A percentile compares a stretch with the other conserved stretches of the same genome.
phyloP scores from a whole-genome alignment of 2,888 invertebrate species.

The Epistrophe grossulariae region DNA sequence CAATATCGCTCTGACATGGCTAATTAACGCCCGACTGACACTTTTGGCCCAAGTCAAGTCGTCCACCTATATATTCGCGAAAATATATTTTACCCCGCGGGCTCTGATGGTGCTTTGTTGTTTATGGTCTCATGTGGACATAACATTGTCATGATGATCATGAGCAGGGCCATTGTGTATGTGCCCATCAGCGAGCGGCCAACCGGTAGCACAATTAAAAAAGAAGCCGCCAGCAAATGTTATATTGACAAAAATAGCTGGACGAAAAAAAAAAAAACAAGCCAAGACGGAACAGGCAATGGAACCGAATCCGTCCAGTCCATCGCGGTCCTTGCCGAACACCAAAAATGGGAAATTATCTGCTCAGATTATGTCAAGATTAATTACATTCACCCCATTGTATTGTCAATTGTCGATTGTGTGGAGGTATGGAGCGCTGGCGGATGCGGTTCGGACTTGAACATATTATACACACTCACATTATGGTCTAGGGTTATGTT shows the following conservation, averaged over 20 bases:
- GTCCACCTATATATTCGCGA: slow-evolving; percentile 21
- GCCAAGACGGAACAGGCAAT: slow-evolving; percentile 1
- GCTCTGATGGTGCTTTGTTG: slow-evolving; percentile 39
- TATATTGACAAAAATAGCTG: slow-evolving; percentile 51
- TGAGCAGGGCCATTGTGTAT: slow-evolving; percentile 60
- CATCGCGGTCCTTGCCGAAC: slow-evolving; percentile 60
- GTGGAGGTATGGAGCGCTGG: slow-evolving; percentile 35
- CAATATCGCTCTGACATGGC: slow-evolving; percentile 44
- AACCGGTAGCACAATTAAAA: slow-evolving; percentile 59
- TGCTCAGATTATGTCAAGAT: slow-evolving; percentile 84
- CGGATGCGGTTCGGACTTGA: slow-evolving; percentile 23
- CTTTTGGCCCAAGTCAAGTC: background rate
- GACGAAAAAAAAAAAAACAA: background rate
- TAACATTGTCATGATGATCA: slow-evolving; percentile 49
- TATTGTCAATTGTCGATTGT: slow-evolving; percentile 80
- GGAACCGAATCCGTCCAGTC: slow-evolving; percentile 16
- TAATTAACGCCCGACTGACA: slow-evolving; percentile 72
- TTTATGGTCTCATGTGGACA: slow-evolving; percentile 47
- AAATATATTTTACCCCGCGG: background rate
- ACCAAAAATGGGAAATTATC: slow-evolving; percentile 80
- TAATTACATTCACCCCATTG: slow-evolving; percentile 83
- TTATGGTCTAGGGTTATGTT: slow-evolving; percentile 40
- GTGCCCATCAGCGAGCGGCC: slow-evolving; percentile 1
- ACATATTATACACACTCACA: slow-evolving; percentile 38
- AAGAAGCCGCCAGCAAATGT: slow-evolving; percentile 64